Conservation (phyloP, 2,888 invertebrate genomes). For the Protophormia terraenovae region DNA sequence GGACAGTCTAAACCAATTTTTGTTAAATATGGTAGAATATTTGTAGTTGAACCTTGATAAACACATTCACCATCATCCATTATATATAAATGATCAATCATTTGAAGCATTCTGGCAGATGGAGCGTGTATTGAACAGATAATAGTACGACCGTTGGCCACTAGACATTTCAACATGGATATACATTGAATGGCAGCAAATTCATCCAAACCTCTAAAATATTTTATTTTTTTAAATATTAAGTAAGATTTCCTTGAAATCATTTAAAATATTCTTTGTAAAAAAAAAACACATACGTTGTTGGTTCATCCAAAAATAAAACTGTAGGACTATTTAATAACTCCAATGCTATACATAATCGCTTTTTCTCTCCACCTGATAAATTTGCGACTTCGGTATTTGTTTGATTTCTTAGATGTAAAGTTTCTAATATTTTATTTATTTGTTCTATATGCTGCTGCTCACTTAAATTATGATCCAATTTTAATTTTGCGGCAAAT, state of each 20-base stretch:
- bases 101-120: slow-evolving; percentile 93
- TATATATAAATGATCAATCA: slow-evolving; percentile 95
- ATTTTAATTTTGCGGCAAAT: slow-evolving; percentile 94
- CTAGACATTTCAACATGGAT: slow-evolving; percentile 89
- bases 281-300: slow-evolving; percentile 85
- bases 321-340: slow-evolving; percentile 95
- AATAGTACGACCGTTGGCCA: slow-evolving; percentile 92
- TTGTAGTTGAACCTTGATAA: slow-evolving; percentile 90
- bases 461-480: slow-evolving; percentile 85
- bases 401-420: slow-evolving; percentile 88
- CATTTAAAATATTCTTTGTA: neutral
- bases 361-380: slow-evolving; percentile 96
- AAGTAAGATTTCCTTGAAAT: no score
- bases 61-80: slow-evolving; percentile 94
- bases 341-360: slow-evolving; percentile 95
- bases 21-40: slow-evolving; percentile 91
- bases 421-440: slow-evolving; percentile 90
- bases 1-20: slow-evolving; percentile 92
- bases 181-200: slow-evolving; percentile 94
- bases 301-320: slow-evolving; percentile 97
- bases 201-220: slow-evolving; percentile 92
- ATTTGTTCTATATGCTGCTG: slow-evolving; percentile 87
- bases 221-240: neutral
- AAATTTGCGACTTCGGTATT: slow-evolving; percentile 88
- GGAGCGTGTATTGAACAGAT: slow-evolving; percentile 98